Conservation (phyloP, 2,113 vertebrate genomes). For the Mastomys coucha region DNA sequence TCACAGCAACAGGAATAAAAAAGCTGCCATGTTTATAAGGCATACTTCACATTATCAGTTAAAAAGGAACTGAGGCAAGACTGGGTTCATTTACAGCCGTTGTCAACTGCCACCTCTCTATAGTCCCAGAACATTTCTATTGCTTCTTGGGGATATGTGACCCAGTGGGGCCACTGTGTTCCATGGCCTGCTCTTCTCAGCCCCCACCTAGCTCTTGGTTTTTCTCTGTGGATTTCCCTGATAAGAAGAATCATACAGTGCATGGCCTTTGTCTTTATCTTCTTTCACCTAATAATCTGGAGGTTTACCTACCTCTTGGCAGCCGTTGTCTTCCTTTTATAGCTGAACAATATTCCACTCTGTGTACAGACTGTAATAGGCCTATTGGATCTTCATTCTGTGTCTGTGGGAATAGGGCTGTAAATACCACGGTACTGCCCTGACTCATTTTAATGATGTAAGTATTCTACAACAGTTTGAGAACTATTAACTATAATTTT, state of each 20-base stretch:
- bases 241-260: background rate
- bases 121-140: conserved; percentile 15
- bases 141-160: background rate
- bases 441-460: background rate
- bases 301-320: background rate
- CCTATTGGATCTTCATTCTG: background rate
- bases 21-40: background rate
- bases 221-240: background rate
- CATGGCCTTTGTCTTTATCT: background rate
- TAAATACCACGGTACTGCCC: background rate
- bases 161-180: background rate
- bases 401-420: background rate
- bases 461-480: background rate
- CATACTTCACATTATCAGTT: background rate
- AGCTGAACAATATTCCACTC: background rate
- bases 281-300: background rate
- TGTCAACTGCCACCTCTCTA: background rate
- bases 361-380: background rate
- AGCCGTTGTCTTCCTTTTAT: background rate
- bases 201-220: background rate
- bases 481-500: background rate
- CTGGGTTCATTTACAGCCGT: background rate
- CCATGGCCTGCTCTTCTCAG: background rate
- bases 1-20: background rate
- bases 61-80: background rate